Conservation (phyloP, 2,888 invertebrate species). For the Melitaea athalia region DNA sequence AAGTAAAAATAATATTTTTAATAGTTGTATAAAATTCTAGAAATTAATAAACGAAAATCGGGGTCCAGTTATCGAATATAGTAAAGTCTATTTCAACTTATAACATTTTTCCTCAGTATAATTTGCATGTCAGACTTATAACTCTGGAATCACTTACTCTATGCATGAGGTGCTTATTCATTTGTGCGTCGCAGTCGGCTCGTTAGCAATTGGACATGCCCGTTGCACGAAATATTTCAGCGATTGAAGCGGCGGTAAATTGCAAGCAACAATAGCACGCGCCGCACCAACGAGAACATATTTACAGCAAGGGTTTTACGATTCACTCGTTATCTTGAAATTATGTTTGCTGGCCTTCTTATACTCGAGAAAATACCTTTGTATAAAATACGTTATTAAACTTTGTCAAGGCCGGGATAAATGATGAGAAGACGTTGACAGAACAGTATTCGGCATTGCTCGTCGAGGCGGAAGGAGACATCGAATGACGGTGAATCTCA, state of each 20-base stretch:
- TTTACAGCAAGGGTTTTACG: slow-evolving; percentile 75
- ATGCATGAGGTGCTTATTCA: slow-evolving; percentile 77
- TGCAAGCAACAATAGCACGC: slow-evolving; percentile 75
- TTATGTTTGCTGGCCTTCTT: slow-evolving; percentile 56
- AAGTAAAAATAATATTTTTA: too few species aligned
- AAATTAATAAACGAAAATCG: too few species aligned
- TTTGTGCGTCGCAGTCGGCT: slow-evolving; percentile 79
- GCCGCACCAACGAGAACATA: slow-evolving; percentile 58
- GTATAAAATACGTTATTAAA: slow-evolving; percentile 5
- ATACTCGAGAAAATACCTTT: slow-evolving; percentile 36
- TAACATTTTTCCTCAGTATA: slow-evolving; percentile 14
- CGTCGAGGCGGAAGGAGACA: slow-evolving; percentile 70
- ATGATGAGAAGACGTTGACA: slow-evolving; percentile 48
- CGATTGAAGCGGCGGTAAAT: slow-evolving; percentile 81
- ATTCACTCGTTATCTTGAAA: slow-evolving; percentile 77
- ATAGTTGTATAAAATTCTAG: too few species aligned
- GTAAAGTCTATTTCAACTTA: not conserved
- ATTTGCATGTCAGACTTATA: slow-evolving; percentile 31
- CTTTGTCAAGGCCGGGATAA: slow-evolving; percentile 1
- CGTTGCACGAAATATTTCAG: slow-evolving; percentile 82
- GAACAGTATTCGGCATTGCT: slow-evolving; percentile 65
- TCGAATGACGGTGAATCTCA: slow-evolving; percentile 75
- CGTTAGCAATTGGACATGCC: slow-evolving; percentile 82
- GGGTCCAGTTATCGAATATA: too few species aligned
- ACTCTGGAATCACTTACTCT: slow-evolving; percentile 58